Evolutionary conservation across 2,888 invertebrate genomes (phyloP).

Genomic region (Acrobasis consociella): DNA sequence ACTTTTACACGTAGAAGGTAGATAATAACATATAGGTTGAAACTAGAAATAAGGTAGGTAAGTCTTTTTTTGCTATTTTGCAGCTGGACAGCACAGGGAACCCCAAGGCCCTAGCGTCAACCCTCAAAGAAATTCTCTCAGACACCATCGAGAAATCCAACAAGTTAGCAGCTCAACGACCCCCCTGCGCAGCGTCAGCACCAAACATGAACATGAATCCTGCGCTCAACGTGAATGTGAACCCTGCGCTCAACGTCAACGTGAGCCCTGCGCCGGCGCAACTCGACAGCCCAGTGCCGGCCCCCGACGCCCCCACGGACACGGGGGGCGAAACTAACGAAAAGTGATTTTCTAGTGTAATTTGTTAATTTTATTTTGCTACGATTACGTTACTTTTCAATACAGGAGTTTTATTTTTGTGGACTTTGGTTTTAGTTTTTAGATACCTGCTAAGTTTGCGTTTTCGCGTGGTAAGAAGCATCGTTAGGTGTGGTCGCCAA

Average conservation of each 20-base stretch:
- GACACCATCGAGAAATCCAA: conserved; percentile 63
- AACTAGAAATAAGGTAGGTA: too few species aligned
- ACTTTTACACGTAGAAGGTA: too few species aligned
- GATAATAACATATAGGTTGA: too few species aligned
- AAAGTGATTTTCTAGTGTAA: conserved; percentile 43
- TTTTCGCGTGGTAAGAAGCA: too few species aligned
- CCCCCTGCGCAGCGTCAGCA: conserved; percentile 42
- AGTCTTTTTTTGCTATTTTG: conserved; percentile 14
- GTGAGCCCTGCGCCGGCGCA: conserved; percentile 20
- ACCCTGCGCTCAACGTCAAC: too few species aligned
- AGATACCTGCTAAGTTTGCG: background rate
- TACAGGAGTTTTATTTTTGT: conserved; percentile 23
- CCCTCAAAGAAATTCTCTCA: conserved; percentile 69
- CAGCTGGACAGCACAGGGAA: conserved; percentile 72
- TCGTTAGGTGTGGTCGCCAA: too few species aligned
- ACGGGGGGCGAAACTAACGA: conserved; percentile 31
- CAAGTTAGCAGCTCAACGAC: conserved; percentile 38
- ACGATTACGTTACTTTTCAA: conserved; percentile 15
- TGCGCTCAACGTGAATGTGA: background rate
- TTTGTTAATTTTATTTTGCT: conserved; percentile 33
- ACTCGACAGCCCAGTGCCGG: conserved; percentile 11
- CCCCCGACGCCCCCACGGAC: conserved; percentile 31
- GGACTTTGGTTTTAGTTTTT: conserved; percentile 3
- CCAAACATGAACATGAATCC: conserved; percentile 39
- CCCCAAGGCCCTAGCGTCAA: conserved; percentile 64